Evolutionary conservation across 2,113 vertebrate species (phyloP).

Genomic region (cattle (Bos taurus)): ARS-UCD2.0 NC_037342.1:51731001-51731500

Average conservation of each 20-base stretch:
- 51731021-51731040: not conserved
- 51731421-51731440: not conserved
- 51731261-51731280: slow-evolving; percentile 86
- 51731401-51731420: not conserved
- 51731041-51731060: not conserved
- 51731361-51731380: slow-evolving; percentile 9
- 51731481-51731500: not conserved
- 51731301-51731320: slow-evolving; percentile 97
- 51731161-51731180: not conserved
- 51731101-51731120: not conserved
- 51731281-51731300: slow-evolving; percentile 97
- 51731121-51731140: not conserved
- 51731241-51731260: not conserved
- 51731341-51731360: slow-evolving; percentile 93
- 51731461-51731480: not conserved
- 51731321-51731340: slow-evolving; percentile 96
- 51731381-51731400: slow-evolving; percentile 1
- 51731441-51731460: not conserved
- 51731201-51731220: not conserved
- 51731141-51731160: not conserved
- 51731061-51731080: not conserved
- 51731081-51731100: not conserved
- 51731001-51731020: not conserved
- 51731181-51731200: not conserved
- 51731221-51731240: not conserved